A percentile compares a stretch with the other conserved stretches of the same genome.
Evolutionary conservation across 2,888 invertebrate species (phyloP).

Genomic region (Axea sp.): DNA sequence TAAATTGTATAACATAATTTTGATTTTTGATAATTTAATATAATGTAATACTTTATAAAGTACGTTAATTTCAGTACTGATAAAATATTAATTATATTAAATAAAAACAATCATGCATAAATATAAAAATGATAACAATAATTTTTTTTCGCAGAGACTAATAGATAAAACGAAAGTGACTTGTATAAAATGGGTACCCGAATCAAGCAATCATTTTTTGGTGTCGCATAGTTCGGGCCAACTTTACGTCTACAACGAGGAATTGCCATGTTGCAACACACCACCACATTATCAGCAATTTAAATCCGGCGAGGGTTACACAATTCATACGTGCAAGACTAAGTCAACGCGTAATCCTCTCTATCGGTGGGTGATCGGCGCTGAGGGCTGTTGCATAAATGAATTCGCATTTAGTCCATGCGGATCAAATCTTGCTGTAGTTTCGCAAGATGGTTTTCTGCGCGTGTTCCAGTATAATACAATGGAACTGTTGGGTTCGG

Average conservation of each 20-base stretch:
- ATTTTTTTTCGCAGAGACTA: conserved; percentile 83
- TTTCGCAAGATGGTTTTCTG: conserved; percentile 96
- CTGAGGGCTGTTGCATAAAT: conserved; percentile 91
- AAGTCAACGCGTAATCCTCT: conserved; percentile 97
- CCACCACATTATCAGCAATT: conserved; percentile 97
- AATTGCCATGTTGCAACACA: conserved; percentile 92
- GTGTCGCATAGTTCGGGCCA: conserved; percentile 97
- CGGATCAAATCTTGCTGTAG: conserved; percentile 94
- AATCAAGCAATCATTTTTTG: conserved; percentile 94
- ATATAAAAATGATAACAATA: too few relatives aligned
- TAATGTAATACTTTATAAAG: too few relatives aligned
- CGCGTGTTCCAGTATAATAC: conserved; percentile 98
- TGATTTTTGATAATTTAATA: too few relatives aligned
- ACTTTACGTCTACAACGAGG: conserved; percentile 98
- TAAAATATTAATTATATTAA: too few relatives aligned
- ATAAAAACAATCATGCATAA: too few relatives aligned
- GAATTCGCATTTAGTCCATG: conserved; percentile 98
- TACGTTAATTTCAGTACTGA: too few relatives aligned
- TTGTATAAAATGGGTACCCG: conserved; percentile 98
- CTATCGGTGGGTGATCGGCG: conserved; percentile 93
- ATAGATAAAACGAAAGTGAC: conserved; percentile 97
- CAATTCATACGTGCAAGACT: conserved; percentile 96
- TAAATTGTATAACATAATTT: too few relatives aligned
- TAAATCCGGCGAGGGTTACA: conserved; percentile 96
- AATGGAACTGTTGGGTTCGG: conserved; percentile 96